A percentile compares a stretch with the other conserved stretches of the same genome.
Conservation (phyloP, 2,888 invertebrate species). For the Drosophila austrosaltans region DNA sequence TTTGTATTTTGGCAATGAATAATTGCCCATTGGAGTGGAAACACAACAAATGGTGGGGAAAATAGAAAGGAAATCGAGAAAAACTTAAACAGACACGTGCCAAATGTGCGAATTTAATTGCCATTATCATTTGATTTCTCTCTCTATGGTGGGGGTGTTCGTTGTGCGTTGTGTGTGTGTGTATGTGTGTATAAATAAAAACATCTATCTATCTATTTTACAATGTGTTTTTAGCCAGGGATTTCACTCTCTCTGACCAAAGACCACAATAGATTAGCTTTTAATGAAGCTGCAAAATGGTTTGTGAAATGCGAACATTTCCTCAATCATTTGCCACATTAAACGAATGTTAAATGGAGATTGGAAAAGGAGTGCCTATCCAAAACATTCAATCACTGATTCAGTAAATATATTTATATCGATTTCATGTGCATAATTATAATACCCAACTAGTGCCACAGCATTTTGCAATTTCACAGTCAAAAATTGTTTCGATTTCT, state of each 20-base stretch:
- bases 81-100: conserved; percentile 14
- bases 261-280: conserved; percentile 30
- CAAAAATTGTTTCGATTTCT: too few relatives aligned
- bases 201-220: not conserved
- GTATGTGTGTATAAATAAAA: not conserved
- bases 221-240: not conserved
- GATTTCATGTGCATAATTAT: too few relatives aligned
- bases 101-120: conserved; percentile 40
- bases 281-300: conserved; percentile 35
- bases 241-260: not conserved
- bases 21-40: conserved; percentile 13
- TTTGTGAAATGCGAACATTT: conserved; percentile 28
- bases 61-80: not conserved
- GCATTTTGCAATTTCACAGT: too few relatives aligned
- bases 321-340: conserved; percentile 3
- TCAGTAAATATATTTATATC: not conserved
- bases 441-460: too few relatives aligned
- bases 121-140: conserved; percentile 35
- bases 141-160: not conserved
- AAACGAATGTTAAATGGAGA: not conserved
- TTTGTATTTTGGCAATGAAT: conserved; percentile 13
- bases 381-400: not conserved
- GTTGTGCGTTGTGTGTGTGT: not conserved
- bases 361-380: not conserved
- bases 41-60: not conserved